These are phyloP conservation scores for Rissa tridactyla DNA, from an alignment of 2,113 vertebrate species.

Conservation along the genomic window DNA sequence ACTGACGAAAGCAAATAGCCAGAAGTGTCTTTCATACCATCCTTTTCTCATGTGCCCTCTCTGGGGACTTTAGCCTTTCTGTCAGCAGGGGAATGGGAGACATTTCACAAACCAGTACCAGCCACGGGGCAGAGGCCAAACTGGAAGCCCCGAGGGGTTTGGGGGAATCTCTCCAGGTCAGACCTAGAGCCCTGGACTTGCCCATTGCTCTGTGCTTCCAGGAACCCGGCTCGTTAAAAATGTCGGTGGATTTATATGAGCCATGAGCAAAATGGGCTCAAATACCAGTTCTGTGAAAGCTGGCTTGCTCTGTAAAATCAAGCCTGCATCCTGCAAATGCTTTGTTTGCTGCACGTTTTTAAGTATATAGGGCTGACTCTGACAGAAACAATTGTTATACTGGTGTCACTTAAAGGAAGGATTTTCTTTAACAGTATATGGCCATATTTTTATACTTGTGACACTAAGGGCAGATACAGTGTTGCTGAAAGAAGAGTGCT, in stretches of 20 bases:
- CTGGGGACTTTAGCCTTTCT: background rate
- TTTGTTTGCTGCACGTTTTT: background rate
- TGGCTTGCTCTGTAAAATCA: background rate
- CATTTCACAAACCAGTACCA: background rate
- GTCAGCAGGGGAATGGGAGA: background rate
- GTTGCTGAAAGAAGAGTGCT: slow-evolving; percentile 57
- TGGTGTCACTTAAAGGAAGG: background rate
- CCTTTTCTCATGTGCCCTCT: background rate
- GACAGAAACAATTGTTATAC: background rate
- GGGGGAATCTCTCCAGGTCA: background rate
- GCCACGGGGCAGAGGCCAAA: background rate
- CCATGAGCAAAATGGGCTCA: background rate
- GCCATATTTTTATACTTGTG: background rate
- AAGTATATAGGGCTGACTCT: background rate
- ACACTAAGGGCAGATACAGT: slow-evolving; percentile 25
- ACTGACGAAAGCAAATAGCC: background rate
- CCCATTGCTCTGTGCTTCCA: background rate
- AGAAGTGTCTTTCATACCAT: background rate
- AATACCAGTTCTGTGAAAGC: background rate
- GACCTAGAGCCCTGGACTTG: background rate
- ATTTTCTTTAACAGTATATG: background rate
- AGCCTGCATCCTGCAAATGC: background rate
- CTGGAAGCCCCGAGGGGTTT: background rate
- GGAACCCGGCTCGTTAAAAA: background rate
- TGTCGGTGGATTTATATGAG: background rate